phyloP scores from a whole-genome alignment of 2,113 vertebrate genomes.

The Odocoileus hemionus region DNA sequence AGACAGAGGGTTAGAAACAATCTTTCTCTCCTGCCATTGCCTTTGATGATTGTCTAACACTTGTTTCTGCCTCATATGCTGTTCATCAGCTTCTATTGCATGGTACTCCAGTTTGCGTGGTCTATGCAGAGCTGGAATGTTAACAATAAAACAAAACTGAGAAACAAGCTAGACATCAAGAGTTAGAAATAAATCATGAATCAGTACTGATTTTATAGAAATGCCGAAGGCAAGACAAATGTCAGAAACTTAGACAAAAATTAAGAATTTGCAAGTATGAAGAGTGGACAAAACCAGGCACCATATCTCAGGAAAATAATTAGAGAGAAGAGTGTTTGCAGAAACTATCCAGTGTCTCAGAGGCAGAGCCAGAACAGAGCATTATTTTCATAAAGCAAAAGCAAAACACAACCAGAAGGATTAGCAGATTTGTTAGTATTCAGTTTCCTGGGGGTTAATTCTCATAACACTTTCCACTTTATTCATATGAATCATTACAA shows the following conservation, averaged over 20 bases:
- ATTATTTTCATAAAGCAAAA: not conserved
- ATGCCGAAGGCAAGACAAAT: not conserved
- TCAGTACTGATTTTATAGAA: not conserved
- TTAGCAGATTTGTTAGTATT: not conserved
- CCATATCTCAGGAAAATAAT: not conserved
- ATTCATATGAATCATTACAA: not conserved
- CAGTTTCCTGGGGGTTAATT: not conserved
- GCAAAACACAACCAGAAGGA: not conserved
- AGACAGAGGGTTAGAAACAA: not conserved
- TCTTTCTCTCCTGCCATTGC: not conserved
- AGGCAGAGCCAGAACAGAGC: not conserved
- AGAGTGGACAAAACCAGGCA: not conserved
- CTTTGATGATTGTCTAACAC: not conserved
- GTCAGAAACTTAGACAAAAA: not conserved
- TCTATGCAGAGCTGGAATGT: not conserved
- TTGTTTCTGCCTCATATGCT: not conserved
- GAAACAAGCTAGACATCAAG: not conserved
- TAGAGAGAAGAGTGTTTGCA: not conserved
- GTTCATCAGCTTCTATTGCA: not conserved
- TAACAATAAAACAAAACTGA: conserved; percentile 6
- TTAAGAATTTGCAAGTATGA: not conserved
- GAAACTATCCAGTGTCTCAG: not conserved
- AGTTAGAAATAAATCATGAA: not conserved
- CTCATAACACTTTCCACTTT: not conserved
- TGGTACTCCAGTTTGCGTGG: not conserved